Evolutionary conservation across 2,888 invertebrate species (phyloP), one percentile per base, ranked within the genome.

Genomic region (Ormyrus rosae): DNA sequence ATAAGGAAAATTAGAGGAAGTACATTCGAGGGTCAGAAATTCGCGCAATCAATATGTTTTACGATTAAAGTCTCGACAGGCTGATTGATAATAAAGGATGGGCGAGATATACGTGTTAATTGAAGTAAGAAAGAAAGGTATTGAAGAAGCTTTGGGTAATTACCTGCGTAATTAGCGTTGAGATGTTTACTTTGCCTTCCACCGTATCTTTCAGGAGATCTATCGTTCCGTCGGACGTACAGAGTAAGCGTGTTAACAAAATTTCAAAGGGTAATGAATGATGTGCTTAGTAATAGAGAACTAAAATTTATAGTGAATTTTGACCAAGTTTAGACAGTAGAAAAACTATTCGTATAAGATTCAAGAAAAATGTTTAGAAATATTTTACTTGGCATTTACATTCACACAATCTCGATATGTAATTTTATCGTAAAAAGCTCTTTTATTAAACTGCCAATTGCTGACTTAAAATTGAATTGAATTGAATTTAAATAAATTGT

Each of bases 151-250:
- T 75, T 77, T 72, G 53, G 45, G 6, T 68, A 80, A 86, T 88
- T 84, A 91, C 91, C 89, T 91, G 87, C 0, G 87, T 86, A 67
- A 91, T 86, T 50, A 91, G 84, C 83, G 87, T 89, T 48, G 85
- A 83, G n/a, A 85, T 83, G 46, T 89, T 88, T 81, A 91, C 85
- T 68, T 88, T 88, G 81, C 89, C 89, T 84, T 91, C 90, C 76
- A 91, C 83, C 3, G 88, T 89, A 65, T 91, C 91, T 71, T 85
- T 86, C 55, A 91, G 83, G 45, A 91, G 84, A 84, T 91, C 91
- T 92, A 86, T 75, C 87, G 87, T 68, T 73, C 9, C 48, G 3
- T 46, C 58, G n/a, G 69, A 34, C 0, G 55, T 5, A 46, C 2
- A 67, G 34, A 58, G 50, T 50, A 11, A 51, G 61, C 5, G 19